phyloP scores from a whole-genome alignment of 2,888 invertebrate genomes.

The Trissonchulus sp. region DNA sequence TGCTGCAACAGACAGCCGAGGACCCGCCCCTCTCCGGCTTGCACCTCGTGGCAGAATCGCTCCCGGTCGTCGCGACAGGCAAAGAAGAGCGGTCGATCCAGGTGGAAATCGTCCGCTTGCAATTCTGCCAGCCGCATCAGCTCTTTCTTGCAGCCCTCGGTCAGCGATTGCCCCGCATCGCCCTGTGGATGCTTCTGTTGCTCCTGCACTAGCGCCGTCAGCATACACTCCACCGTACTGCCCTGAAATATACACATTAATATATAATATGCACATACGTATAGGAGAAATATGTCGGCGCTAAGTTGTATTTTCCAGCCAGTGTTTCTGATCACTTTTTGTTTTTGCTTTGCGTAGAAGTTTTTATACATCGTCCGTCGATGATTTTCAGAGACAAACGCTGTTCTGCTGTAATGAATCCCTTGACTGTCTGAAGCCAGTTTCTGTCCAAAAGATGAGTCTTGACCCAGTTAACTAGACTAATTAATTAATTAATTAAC shows the following conservation, averaged over 20 bases:
- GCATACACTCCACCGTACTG: constrained; percentile 74
- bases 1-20: constrained; percentile 3
- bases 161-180: constrained; percentile 59
- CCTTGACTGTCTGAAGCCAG: too few relatives aligned
- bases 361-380: too few relatives aligned
- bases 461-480: too few relatives aligned
- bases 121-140: constrained; percentile 77
- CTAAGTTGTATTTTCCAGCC: too few relatives aligned
- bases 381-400: too few relatives aligned
- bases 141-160: constrained; percentile 67
- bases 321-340: too few relatives aligned
- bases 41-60: constrained; percentile 65
- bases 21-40: constrained; percentile 63
- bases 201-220: constrained; percentile 59
- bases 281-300: too few relatives aligned
- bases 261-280: too few relatives aligned
- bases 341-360: neutral
- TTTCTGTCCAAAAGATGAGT: too few relatives aligned
- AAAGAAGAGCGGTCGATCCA: constrained; percentile 79
- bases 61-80: constrained; percentile 79
- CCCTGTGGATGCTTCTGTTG: constrained; percentile 28
- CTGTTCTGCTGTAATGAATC: too few relatives aligned
- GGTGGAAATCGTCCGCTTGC: constrained; percentile 76
- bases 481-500: too few relatives aligned
- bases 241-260: constrained; percentile 64